phyloP scores from a whole-genome alignment of 2,888 invertebrate species.

The Pogonocherus hispidulus region DNA sequence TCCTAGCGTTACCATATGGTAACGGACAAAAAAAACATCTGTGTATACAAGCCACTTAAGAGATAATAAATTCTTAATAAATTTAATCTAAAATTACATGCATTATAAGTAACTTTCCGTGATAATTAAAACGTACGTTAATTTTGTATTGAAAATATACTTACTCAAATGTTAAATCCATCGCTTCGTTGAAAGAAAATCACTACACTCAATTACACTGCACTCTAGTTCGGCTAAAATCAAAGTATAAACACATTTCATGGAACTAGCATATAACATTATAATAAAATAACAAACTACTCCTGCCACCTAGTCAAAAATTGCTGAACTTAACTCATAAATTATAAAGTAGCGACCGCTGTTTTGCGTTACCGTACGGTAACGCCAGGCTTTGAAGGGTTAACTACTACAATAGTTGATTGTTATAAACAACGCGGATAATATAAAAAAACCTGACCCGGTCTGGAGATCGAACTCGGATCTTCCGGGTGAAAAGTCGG shows the following conservation, averaged over 20 bases:
- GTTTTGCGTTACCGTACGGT: not conserved
- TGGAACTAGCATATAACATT: not conserved
- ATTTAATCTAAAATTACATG: not conserved
- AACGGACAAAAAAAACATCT: not conserved
- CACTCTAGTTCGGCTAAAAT: not conserved
- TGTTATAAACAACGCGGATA: too few relatives aligned
- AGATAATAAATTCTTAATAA: not conserved
- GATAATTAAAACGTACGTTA: not conserved
- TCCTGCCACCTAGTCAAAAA: not conserved
- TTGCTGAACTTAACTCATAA: not conserved
- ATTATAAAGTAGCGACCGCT: not conserved
- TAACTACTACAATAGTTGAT: too few relatives aligned
- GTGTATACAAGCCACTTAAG: not conserved
- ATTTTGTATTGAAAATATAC: not conserved
- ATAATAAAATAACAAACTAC: not conserved
- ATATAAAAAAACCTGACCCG: too few relatives aligned
- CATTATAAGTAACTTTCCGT: not conserved
- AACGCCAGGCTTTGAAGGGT: not conserved
- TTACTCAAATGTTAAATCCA: not conserved
- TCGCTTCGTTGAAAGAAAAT: not conserved
- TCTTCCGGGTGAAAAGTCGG: too few relatives aligned
- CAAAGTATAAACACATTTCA: not conserved
- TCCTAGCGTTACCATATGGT: conserved; percentile 16
- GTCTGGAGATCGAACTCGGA: too few relatives aligned
- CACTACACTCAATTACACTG: not conserved